Base-by-base conservation (phyloP, 2,888 invertebrate genomes). In the Bellardia bayeri region DNA sequence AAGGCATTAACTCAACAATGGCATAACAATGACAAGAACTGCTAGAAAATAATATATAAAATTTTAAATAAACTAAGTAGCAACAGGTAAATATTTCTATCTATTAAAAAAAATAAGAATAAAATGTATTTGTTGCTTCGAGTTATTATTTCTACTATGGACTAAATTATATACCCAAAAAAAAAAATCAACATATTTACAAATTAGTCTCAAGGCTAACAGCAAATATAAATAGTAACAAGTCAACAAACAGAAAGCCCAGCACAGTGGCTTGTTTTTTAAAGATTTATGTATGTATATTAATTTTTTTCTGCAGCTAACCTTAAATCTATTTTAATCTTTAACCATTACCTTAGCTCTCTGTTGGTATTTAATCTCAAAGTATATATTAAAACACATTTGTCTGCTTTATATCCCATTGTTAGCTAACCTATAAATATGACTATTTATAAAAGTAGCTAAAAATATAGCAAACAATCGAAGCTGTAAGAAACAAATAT, bases 71-170 rank as follows among this genome's bases (percentile, higher is more conserved):
- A 49, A n/a, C 30, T 58, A 68, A 74, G 58, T 42, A 72, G 78
- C 83, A 84, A 84, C 83, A 84, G 83, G 83, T 84, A 72, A 78
- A 78, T 54, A 71, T 33, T 63, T 63, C 54, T 42, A 56, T 45
- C 33, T 64, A 7, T 58, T 75, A 9, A 64, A 23, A 23, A 23
- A 23, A 23, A 23, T 58, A 45, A n/a, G 51, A 68, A 49, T 45
- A 49, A 6, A 56, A 69, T n/a, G 6, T 49, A 75, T 68, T 68
- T 75, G 49, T 68, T 82, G 75, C 23, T 68, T 37, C 7, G 33
- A 40, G 6, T 33, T 68, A 37, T 66, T 74, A 74, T 81, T 74
- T 51, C 1, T 51, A 30, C 7, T 30, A 63, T 56, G 30, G 33
- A 54, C 72, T 64, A 72, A 72, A 82, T 69, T 30, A 54, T 9